Conservation (phyloP, 2,797 vertebrate species). For the Hypotaenidia philippensis region DNA sequence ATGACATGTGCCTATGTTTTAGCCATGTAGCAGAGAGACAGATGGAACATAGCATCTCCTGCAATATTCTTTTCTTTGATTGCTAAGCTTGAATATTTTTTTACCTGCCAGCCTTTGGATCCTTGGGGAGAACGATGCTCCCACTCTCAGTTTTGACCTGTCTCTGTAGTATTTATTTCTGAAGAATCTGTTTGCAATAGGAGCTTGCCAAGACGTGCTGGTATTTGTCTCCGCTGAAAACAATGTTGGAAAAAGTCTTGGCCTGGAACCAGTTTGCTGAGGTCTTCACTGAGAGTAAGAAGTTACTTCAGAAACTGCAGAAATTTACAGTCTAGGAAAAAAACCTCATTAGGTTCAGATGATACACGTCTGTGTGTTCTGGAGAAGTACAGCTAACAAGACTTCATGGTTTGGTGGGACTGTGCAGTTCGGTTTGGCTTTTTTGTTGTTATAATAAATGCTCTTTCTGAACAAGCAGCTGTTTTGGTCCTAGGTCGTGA, state of each 20-base stretch:
- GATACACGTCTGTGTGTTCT: not conserved
- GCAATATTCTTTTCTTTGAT: not conserved
- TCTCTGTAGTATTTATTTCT: not conserved
- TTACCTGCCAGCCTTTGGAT: not conserved
- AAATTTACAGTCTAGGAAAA: not conserved
- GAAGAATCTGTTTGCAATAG: not conserved
- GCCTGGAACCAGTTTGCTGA: not conserved
- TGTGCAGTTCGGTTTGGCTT: not conserved
- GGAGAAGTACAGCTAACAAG: not conserved
- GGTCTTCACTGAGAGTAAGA: not conserved
- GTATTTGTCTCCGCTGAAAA: not conserved
- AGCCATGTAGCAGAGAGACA: not conserved
- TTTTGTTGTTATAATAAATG: not conserved
- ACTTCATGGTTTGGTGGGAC: not conserved
- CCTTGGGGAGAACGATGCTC: not conserved
- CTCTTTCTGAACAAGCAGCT: not conserved
- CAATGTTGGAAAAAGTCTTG: not conserved
- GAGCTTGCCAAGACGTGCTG: not conserved
- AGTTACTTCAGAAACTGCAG: not conserved
- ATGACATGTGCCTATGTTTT: accelerated
- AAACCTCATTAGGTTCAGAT: not conserved
- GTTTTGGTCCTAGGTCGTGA: not conserved
- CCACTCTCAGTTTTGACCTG: not conserved
- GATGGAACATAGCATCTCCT: not conserved
- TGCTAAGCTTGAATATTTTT: not conserved